Percentiles rank a stretch among this genome's conserved stretches.
Conservation (phyloP, 2,797 vertebrate species). For the Leuciscus waleckii region DNA sequence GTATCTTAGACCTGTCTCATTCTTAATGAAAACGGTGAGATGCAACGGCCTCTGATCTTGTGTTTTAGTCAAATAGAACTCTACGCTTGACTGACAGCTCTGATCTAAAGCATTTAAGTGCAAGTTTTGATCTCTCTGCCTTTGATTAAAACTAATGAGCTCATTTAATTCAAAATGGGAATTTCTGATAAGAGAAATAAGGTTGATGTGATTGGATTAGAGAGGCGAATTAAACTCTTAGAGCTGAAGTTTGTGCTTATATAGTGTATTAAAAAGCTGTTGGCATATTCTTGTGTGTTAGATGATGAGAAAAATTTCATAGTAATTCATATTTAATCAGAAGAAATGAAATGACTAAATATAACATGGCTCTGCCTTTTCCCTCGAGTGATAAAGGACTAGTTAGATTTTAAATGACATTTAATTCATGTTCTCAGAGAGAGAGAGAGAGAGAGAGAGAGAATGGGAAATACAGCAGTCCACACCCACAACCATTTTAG, state of each 20-base stretch:
- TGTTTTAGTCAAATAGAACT: conserved; percentile 91
- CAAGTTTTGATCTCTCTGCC: conserved; percentile 95
- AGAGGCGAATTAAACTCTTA: conserved; percentile 95
- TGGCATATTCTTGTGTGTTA: conserved; percentile 90
- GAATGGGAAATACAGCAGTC: not conserved
- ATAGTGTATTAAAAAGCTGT: conserved; percentile 95
- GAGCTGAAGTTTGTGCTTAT: conserved; percentile 91
- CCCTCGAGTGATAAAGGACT: conserved; percentile 91
- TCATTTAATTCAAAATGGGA: conserved; percentile 96
- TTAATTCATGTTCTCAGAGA: conserved; percentile 83
- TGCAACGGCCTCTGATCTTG: conserved; percentile 90
- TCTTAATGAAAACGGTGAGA: conserved; percentile 85
- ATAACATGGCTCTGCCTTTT: conserved; percentile 90
- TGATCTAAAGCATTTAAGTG: conserved; percentile 95
- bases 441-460: conserved; percentile 70
- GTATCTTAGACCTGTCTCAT: conserved; percentile 82
- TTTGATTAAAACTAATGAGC: conserved; percentile 97
- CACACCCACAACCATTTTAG: not conserved
- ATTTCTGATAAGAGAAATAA: conserved; percentile 96
- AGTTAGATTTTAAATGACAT: conserved; percentile 92
- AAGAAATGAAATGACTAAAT: conserved; percentile 96
- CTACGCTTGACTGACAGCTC: conserved; percentile 92
- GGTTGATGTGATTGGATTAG: conserved; percentile 97
- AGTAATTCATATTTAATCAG: conserved; percentile 97
- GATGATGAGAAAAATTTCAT: conserved; percentile 95